A percentile compares a stretch with the other conserved stretches of the same genome.
phyloP scores from a whole-genome alignment of 2,797 vertebrate species.

The Cynodonichthys magdalenae region DNA sequence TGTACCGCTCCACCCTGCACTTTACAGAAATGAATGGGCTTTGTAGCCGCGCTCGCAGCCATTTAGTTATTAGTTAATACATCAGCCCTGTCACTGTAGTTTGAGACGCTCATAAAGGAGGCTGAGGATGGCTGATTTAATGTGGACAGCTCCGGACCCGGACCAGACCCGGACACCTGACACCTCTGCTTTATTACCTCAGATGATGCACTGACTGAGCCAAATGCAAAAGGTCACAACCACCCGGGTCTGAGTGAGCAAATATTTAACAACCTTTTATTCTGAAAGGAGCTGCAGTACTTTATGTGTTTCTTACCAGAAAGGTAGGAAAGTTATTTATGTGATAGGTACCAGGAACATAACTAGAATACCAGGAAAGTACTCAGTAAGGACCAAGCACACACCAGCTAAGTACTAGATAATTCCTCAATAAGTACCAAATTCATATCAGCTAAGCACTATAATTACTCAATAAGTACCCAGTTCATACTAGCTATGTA shows the following conservation, averaged over 20 bases:
- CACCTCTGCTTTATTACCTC: slow-evolving; percentile 23
- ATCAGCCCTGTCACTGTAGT: slow-evolving; percentile 39
- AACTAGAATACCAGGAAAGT: no score
- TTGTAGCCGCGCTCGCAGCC: slow-evolving; percentile 28
- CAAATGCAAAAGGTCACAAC: neutral
- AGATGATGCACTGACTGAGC: neutral
- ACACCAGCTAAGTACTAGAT: no score
- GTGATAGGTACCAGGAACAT: no score
- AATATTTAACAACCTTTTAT: neutral
- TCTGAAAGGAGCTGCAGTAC: neutral
- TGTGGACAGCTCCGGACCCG: slow-evolving; percentile 23
- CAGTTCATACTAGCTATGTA: no score
- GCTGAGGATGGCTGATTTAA: slow-evolving; percentile 23
- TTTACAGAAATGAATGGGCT: slow-evolving; percentile 45
- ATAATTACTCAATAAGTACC: no score
- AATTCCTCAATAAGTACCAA: no score
- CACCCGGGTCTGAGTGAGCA: neutral
- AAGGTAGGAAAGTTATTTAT: neutral
- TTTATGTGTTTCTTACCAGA: neutral
- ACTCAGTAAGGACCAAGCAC: no score
- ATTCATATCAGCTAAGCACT: no score
- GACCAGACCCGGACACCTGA: neutral
- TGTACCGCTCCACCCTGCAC: slow-evolving; percentile 34
- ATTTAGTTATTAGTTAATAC: slow-evolving; percentile 54
- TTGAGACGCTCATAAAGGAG: slow-evolving; percentile 32